Conservation (phyloP, 2,113 vertebrate genomes). For the Lethenteron reissneri region DNA sequence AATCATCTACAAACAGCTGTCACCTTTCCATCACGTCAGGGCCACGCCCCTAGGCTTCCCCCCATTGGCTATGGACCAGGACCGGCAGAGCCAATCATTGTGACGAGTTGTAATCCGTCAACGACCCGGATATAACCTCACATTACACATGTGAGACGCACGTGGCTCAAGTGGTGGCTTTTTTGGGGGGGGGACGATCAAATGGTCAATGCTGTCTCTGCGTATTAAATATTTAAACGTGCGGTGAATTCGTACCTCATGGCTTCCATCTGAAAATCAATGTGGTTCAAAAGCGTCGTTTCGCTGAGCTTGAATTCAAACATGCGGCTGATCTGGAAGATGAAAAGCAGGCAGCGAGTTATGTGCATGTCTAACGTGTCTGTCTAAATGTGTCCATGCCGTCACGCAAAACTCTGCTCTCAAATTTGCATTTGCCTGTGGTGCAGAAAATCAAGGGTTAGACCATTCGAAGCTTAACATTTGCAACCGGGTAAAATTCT, state of each 20-base stretch:
- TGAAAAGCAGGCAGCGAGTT: neutral
- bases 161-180: no score
- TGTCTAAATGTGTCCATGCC: neutral
- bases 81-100: no score
- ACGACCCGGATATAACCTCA: no score
- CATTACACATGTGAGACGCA: no score
- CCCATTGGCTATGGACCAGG: no score
- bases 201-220: no score
- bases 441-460: neutral
- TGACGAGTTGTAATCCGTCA: no score
- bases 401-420: neutral
- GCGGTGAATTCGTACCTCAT: neutral
- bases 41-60: no score
- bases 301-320: neutral
- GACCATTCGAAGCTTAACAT: neutral
- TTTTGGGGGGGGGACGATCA: no score
- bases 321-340: neutral
- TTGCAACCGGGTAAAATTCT: neutral
- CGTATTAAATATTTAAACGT: no score
- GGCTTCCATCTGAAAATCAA: constrained; percentile 1
- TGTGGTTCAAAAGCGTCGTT: neutral
- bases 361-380: neutral
- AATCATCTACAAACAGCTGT: no score
- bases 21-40: no score
- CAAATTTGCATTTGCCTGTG: neutral